Conservation (phyloP, 2,888 invertebrate species). For the Esperia sulphurella region DNA sequence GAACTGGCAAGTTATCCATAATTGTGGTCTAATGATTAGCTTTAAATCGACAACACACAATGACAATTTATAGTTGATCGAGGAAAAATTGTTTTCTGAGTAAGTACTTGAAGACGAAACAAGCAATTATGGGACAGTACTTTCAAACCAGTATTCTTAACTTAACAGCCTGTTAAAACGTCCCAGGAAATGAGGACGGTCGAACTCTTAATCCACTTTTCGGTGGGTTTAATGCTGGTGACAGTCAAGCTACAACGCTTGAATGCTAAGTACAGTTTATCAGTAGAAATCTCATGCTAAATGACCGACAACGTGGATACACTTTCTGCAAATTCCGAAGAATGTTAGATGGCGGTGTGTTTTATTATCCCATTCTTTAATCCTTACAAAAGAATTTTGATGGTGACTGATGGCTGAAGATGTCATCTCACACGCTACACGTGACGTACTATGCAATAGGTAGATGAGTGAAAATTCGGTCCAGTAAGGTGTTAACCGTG, state of each 20-base stretch:
- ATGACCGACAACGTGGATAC: no score
- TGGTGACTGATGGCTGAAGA: no score
- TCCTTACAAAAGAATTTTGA: no score
- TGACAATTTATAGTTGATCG: conserved; percentile 25
- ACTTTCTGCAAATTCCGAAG: no score
- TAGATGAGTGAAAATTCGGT: no score
- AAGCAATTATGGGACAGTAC: conserved; percentile 16
- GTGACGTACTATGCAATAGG: no score
- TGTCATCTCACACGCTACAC: no score
- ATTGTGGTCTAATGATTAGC: conserved; percentile 23
- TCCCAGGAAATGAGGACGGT: neutral
- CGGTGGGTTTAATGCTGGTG: neutral
- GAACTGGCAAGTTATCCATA: conserved; percentile 16
- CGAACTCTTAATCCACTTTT: conserved; percentile 1
- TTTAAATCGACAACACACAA: conserved; percentile 22
- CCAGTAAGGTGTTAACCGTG: no score
- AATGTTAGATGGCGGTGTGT: no score
- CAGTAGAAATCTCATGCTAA: no score
- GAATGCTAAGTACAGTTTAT: neutral
- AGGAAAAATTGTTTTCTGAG: conserved; percentile 21
- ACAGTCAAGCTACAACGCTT: neutral
- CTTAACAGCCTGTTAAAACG: conserved; percentile 3
- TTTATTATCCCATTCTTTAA: no score
- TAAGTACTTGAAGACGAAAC: conserved; percentile 10
- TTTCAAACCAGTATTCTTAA: conserved; percentile 10